A percentile compares a stretch with the other conserved stretches of the same genome.
These are phyloP conservation scores for Penaeus chinensis DNA, from an alignment of 1,140 invertebrate species.

Conservation along the genomic window DNA sequence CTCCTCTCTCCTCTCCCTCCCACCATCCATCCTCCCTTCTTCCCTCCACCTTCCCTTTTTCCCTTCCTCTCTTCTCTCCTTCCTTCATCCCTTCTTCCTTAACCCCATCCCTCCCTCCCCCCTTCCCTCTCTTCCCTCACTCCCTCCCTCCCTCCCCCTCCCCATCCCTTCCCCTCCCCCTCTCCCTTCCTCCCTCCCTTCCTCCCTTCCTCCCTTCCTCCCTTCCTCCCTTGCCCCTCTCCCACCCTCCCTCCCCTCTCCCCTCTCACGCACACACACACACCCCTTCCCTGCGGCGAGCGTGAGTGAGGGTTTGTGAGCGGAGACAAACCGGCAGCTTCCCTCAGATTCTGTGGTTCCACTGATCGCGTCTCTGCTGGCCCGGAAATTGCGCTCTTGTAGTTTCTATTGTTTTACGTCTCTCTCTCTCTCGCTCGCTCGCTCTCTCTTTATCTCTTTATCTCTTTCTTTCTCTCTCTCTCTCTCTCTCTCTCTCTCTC, in stretches of 20 bases:
- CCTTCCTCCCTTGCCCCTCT: not conserved
- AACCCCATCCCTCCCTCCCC: not conserved
- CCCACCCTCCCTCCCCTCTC: conserved; percentile 33
- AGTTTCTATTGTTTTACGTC: not conserved
- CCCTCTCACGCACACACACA: conserved; percentile 50
- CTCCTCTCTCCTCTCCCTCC: not conserved
- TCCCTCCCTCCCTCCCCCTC: not conserved
- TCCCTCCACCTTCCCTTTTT: not conserved
- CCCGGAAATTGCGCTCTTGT: not conserved
- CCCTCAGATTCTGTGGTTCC: too few species aligned
- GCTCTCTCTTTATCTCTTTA: not conserved
- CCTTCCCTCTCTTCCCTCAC: conserved; percentile 1
- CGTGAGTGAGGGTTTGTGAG: too few species aligned
- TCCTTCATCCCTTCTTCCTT: not conserved
- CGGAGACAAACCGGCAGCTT: too few species aligned
- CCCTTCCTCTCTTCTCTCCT: not conserved
- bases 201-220: not conserved
- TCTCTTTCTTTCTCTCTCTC: not conserved
- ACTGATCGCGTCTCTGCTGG: too few species aligned
- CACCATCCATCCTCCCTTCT: conserved; percentile 9
- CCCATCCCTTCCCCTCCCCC: not conserved
- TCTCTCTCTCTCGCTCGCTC: not conserved
- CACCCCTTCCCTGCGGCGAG: not conserved
- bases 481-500: too few species aligned
- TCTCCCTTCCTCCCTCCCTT: not conserved